Percentiles rank a stretch among this genome's conserved stretches.
Evolutionary conservation across 2,113 vertebrate species (phyloP).

Genomic region (Serinus canaria): DNA sequence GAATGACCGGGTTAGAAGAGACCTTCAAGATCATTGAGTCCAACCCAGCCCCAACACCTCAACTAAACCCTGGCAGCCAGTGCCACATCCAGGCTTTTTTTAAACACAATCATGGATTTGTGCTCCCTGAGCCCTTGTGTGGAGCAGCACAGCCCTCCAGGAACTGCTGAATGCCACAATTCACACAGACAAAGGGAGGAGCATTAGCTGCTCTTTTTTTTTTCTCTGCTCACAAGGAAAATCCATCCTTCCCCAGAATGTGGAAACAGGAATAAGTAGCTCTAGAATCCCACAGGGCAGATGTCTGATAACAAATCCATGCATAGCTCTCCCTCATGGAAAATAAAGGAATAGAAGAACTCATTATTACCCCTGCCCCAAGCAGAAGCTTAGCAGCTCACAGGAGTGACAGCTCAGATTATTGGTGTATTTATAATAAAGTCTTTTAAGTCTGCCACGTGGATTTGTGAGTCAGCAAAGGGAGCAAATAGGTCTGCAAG

Average conservation of each 20-base stretch:
- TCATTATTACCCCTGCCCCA: not conserved
- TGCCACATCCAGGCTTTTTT: not conserved
- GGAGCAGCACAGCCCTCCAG: not conserved
- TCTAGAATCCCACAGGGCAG: not conserved
- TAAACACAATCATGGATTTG: not conserved
- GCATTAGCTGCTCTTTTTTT: not conserved
- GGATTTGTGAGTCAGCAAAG: constrained; percentile 62
- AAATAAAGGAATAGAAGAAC: constrained; percentile 17
- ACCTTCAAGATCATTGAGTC: not conserved
- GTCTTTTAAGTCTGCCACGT: constrained; percentile 42
- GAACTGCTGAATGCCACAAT: not conserved
- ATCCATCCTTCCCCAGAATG: not conserved
- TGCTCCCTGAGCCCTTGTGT: not conserved
- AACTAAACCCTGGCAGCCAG: not conserved
- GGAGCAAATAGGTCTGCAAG: not conserved
- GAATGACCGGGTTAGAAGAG: not conserved
- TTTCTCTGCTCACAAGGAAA: not conserved
- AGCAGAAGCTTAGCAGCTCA: constrained; percentile 28
- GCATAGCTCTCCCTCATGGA: not conserved
- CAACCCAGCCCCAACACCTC: not conserved
- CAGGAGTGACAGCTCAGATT: constrained; percentile 32
- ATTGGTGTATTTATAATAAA: constrained; percentile 62
- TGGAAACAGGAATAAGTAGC: not conserved
- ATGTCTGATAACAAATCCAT: not conserved
- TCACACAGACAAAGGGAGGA: not conserved